Evolutionary conservation across 2,888 invertebrate species (phyloP), one percentile per base, ranked within the genome.

Genomic region (Gymnosoma rotundatum): DNA sequence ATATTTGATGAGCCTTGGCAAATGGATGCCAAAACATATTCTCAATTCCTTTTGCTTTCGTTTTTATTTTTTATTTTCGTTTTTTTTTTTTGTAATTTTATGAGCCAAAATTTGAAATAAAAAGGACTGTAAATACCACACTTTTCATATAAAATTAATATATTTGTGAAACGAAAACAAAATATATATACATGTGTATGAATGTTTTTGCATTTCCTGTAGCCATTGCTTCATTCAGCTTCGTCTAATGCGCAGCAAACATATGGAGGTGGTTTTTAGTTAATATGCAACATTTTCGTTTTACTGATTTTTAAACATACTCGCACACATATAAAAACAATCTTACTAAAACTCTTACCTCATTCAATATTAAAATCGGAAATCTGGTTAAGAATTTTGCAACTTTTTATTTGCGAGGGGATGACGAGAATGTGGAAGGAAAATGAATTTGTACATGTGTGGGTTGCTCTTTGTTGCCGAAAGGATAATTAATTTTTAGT

Each of bases 401-500:
- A 61, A 67, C 25, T 60, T 6, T 36, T 20, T 42, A 14, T 2
- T 9, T 42, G 14, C 2, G 20, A 21, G 21, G 12, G 16, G 18
- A 45, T 18, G 60, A 42, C 9, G 10, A 18, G 32, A 14, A 7
- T 7, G 48, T 2, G 20, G 14, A 50, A 20, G 10, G 32, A 50
- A 61, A 64, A 32, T 18, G 60, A 66, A 60, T 54, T 45, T 54
- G 54, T 50, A 20, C 36, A 52, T 61, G 38, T 67, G 66, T 67
- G 78, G 78, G 38, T 25, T 69, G 64, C 64, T 58, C 52, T 58
- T 73, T 80, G 63, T 70, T 78, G 81, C 78, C 78, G 70, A 87
- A 86, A 85, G 88, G 87, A 88, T 89, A 88, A 89, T 89, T 88
- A 89, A 89, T 89, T 89, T 88, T 88, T 87, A 88, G 88, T 88